A percentile compares a stretch with the other conserved stretches of the same genome.
Conservation (phyloP, 2,888 invertebrate species). For the Thelaira solivaga region DNA sequence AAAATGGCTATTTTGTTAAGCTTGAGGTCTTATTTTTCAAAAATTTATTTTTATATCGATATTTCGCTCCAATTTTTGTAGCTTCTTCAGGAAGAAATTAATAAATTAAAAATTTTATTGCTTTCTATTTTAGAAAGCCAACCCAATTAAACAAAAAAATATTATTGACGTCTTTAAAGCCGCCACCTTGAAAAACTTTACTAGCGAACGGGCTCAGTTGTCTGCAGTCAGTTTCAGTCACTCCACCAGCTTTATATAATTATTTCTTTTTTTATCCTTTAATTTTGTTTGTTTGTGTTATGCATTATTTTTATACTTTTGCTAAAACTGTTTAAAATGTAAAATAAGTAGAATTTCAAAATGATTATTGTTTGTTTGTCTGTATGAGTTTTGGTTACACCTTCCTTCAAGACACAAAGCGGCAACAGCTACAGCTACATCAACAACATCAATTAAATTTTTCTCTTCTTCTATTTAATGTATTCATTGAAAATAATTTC, state of each 20-base stretch:
- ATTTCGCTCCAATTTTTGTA: too few species aligned
- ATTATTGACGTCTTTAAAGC: too few species aligned
- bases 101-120: too few species aligned
- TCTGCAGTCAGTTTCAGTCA: slow-evolving; percentile 3
- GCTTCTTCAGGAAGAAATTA: too few species aligned
- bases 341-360: slow-evolving; percentile 33
- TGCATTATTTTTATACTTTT: slow-evolving; percentile 20
- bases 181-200: too few species aligned
- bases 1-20: too few species aligned
- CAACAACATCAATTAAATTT: slow-evolving; percentile 5
- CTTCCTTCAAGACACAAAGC: not conserved
- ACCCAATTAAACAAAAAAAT: too few species aligned
- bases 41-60: too few species aligned
- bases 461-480: not conserved
- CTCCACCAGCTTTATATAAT: not conserved
- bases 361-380: slow-evolving; percentile 24
- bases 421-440: not conserved
- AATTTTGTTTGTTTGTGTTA: too few species aligned
- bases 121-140: too few species aligned
- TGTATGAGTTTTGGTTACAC: not conserved
- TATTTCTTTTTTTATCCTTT: not conserved
- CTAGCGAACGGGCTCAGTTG: too few species aligned
- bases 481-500: slow-evolving; percentile 46
- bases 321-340: slow-evolving; percentile 36
- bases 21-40: too few species aligned